phyloP scores from a whole-genome alignment of 1,140 invertebrate genomes.

The Zaprionus vittiger region DNA sequence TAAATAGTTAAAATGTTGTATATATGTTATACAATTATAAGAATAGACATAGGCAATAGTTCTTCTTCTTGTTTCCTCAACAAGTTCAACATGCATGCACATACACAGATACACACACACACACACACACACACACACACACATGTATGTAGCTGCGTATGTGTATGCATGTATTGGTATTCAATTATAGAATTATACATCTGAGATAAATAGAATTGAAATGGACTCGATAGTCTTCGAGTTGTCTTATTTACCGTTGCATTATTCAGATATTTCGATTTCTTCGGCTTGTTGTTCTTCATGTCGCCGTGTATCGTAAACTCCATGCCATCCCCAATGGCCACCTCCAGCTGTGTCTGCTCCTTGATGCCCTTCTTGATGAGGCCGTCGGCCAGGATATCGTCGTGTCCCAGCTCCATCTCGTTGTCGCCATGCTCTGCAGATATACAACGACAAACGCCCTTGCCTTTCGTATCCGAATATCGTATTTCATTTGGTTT shows the following conservation, averaged over 20 bases:
- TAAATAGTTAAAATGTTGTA: slow-evolving; percentile 45
- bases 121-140: neutral
- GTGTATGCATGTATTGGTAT: neutral
- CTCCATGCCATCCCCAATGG: slow-evolving; percentile 95
- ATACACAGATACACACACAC: neutral
- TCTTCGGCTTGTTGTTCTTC: slow-evolving; percentile 90
- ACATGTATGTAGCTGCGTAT: neutral
- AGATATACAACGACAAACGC: slow-evolving; percentile 87
- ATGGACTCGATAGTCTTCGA: slow-evolving; percentile 26
- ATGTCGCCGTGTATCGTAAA: slow-evolving; percentile 94
- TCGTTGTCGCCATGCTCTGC: slow-evolving; percentile 87
- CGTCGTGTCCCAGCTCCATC: slow-evolving; percentile 88
- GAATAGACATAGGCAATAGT: slow-evolving; percentile 24
- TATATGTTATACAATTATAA: slow-evolving; percentile 31
- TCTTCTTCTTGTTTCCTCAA: neutral
- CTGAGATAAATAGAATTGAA: slow-evolving; percentile 2
- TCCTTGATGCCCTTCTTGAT: slow-evolving; percentile 94
- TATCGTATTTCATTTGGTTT: slow-evolving; percentile 30
- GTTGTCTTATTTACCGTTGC: slow-evolving; percentile 86
- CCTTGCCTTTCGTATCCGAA: slow-evolving; percentile 84
- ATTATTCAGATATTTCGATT: slow-evolving; percentile 90
- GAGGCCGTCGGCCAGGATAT: slow-evolving; percentile 92
- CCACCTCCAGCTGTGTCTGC: slow-evolving; percentile 94
- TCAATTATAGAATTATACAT: neutral
- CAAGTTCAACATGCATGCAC: slow-evolving; percentile 1